A percentile compares a stretch with the other conserved stretches of the same genome.
Evolutionary conservation across 2,113 vertebrate genomes (phyloP).

Genomic region (Phalacrocorax aristotelis): DNA sequence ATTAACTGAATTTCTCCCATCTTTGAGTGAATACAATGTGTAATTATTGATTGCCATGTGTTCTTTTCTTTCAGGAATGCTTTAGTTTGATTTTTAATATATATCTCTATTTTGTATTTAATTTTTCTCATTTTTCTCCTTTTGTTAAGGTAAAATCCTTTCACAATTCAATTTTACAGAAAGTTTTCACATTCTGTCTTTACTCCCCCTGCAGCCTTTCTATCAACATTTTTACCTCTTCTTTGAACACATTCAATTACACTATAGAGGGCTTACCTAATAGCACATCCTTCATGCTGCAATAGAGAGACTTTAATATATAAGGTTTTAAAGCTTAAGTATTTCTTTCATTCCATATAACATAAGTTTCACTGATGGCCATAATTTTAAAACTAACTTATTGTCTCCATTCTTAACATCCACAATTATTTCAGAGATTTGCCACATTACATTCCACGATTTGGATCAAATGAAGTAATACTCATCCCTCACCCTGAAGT

Average conservation of each 20-base stretch:
- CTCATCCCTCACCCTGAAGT: neutral
- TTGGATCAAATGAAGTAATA: neutral
- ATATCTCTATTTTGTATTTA: neutral
- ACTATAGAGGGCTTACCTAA: neutral
- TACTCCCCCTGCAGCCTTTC: neutral
- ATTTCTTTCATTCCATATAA: neutral
- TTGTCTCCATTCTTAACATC: neutral
- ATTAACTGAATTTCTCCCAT: neutral
- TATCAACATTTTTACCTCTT: conserved; percentile 13
- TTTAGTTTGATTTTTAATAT: neutral
- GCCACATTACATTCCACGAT: neutral
- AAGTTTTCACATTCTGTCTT: neutral
- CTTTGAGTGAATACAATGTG: neutral
- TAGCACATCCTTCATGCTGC: neutral
- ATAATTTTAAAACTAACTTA: neutral
- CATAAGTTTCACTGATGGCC: neutral
- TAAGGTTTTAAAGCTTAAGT: neutral
- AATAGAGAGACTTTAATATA: neutral
- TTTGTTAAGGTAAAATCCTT: neutral
- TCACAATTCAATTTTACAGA: neutral
- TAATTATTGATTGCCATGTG: neutral
- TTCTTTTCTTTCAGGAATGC: neutral
- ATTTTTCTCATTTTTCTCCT: neutral
- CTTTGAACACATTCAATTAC: neutral
- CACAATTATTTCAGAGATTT: neutral